A percentile compares a stretch with the other conserved stretches of the same genome.
These are phyloP conservation scores for Dinomys branickii DNA, from an alignment of 2,113 vertebrate species.

Conservation along the genomic window DNA sequence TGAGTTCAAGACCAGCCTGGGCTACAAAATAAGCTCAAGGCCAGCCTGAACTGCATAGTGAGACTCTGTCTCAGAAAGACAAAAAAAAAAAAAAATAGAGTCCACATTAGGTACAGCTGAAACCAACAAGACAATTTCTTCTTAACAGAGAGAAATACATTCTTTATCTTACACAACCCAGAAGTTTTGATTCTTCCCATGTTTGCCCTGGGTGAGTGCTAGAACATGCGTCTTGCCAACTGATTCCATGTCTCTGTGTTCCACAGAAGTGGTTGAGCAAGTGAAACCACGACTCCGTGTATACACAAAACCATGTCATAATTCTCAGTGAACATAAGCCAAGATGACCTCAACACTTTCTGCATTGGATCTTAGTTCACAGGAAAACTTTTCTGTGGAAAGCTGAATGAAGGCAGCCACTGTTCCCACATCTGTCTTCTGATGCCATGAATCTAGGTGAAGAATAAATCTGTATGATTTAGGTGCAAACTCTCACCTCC, in stretches of 20 bases:
- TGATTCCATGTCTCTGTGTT: neutral
- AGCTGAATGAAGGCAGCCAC: neutral
- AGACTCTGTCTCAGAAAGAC: too few species aligned
- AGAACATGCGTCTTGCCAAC: neutral
- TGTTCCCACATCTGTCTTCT: neutral
- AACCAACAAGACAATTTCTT: neutral
- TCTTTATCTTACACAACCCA: neutral
- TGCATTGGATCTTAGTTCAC: neutral
- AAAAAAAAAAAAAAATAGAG: too few species aligned
- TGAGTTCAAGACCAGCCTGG: too few species aligned
- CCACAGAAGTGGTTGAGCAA: conserved; percentile 20
- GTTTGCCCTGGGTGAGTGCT: neutral
- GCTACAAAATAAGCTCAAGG: too few species aligned
- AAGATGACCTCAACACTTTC: neutral
- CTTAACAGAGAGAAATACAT: neutral
- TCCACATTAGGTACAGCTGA: neutral
- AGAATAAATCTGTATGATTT: neutral
- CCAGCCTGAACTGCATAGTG: too few species aligned
- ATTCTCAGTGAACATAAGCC: neutral
- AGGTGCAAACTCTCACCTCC: neutral
- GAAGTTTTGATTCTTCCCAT: neutral
- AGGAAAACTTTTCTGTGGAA: neutral
- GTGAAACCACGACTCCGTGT: neutral
- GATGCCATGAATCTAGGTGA: neutral
- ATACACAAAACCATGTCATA: neutral